Conservation (phyloP, 2,797 vertebrate species). For the Sebastes hopkinsi region DNA sequence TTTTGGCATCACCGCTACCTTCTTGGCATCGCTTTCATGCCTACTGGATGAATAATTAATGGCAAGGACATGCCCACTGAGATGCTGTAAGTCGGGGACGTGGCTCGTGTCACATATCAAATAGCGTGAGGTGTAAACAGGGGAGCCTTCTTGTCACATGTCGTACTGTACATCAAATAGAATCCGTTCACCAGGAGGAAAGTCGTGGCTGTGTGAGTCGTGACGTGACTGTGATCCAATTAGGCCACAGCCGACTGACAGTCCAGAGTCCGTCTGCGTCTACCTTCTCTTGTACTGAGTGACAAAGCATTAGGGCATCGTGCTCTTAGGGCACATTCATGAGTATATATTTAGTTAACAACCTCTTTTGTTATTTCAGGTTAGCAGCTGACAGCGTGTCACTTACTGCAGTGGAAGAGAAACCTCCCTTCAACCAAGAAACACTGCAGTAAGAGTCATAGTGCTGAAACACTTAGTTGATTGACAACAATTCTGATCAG, state of each 20-base stretch:
- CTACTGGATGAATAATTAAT: slow-evolving; percentile 52
- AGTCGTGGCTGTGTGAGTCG: slow-evolving; percentile 6
- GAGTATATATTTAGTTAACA: slow-evolving; percentile 10
- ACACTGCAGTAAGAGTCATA: not conserved
- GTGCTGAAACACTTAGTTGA: not conserved
- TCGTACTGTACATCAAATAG: slow-evolving; percentile 29
- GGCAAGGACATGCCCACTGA: slow-evolving; percentile 39
- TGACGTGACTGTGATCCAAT: slow-evolving; percentile 44
- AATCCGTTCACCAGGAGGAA: slow-evolving; percentile 14
- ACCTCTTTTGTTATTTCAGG: not conserved
- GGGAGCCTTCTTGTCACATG: slow-evolving; percentile 15
- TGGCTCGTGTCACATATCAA: slow-evolving; percentile 49
- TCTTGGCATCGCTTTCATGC: slow-evolving; percentile 37
- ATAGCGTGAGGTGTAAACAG: slow-evolving; percentile 20
- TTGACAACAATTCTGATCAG: not conserved
- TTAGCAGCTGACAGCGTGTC: not conserved
- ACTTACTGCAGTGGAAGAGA: not conserved
- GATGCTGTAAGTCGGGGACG: slow-evolving; percentile 37
- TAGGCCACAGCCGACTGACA: slow-evolving; percentile 24
- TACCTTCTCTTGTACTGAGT: slow-evolving; percentile 1
- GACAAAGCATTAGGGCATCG: not conserved
- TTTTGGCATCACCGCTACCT: slow-evolving; percentile 8
- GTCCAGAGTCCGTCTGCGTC: slow-evolving; percentile 7
- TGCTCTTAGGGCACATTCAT: not conserved
- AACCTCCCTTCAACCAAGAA: not conserved